These are phyloP conservation scores for western clawed frog (Xenopus tropicalis) DNA, from an alignment of 2,113 vertebrate species.

Conservation along the genomic window UCB_Xtro_10.0 CM004444.2:109691001-109691500, in stretches of 20 bases:
- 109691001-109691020: too few relatives aligned
- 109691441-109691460: too few relatives aligned
- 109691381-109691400: neutral
- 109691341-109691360: neutral
- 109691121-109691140: neutral
- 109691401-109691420: slow-evolving; percentile 16
- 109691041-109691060: too few relatives aligned
- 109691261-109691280: neutral
- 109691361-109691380: neutral
- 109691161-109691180: neutral
- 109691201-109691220: neutral
- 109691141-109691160: neutral
- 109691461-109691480: too few relatives aligned
- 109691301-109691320: slow-evolving; percentile 20
- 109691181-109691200: neutral
- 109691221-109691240: neutral
- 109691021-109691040: too few relatives aligned
- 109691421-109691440: neutral
- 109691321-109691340: slow-evolving; percentile 1
- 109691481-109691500: too few relatives aligned
- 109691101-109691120: neutral
- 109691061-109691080: too few relatives aligned
- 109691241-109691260: neutral
- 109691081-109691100: neutral
- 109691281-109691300: slow-evolving; percentile 14